A percentile compares a stretch with the other conserved stretches of the same genome.
Conservation (phyloP, 1,140 invertebrate species). For the Drosophila kohkoa region DNA sequence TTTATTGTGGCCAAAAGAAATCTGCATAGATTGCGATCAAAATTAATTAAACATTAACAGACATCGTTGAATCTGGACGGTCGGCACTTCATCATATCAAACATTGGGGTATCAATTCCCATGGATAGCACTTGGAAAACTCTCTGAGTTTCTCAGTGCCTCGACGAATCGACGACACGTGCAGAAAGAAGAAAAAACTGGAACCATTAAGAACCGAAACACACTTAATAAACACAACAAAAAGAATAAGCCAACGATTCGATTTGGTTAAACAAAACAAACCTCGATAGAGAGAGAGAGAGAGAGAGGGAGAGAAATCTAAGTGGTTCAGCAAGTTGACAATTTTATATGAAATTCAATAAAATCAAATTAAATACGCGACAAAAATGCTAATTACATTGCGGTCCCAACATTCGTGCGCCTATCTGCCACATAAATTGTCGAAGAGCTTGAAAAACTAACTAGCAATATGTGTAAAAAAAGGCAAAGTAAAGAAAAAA, state of each 20-base stretch:
- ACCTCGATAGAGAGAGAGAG: constrained; percentile 21
- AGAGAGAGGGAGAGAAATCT: constrained; percentile 19
- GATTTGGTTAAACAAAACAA: constrained; percentile 34
- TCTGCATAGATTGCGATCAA: constrained; percentile 77
- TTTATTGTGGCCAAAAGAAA: constrained; percentile 48
- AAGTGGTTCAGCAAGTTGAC: constrained; percentile 79
- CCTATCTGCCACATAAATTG: constrained; percentile 52
- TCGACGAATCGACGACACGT: constrained; percentile 18
- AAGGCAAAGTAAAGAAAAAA: not conserved
- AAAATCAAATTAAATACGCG: constrained; percentile 81
- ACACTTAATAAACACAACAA: constrained; percentile 33
- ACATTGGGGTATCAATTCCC: constrained; percentile 26
- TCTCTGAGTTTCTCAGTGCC: not conserved
- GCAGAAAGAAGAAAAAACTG: constrained; percentile 43
- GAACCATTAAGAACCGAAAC: constrained; percentile 60
- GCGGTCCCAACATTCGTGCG: constrained; percentile 13
- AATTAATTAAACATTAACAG: constrained; percentile 76
- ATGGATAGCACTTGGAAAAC: constrained; percentile 15
- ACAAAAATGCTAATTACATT: constrained; percentile 77
- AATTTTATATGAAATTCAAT: constrained; percentile 79
- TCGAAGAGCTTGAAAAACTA: constrained; percentile 40
- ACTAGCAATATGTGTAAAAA: constrained; percentile 32
- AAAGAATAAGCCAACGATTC: not conserved
- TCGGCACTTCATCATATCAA: constrained; percentile 60
- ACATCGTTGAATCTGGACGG: constrained; percentile 57